Base-by-base conservation (phyloP, 2,797 vertebrate species). In the Poeciliopsis turneri region DNA sequence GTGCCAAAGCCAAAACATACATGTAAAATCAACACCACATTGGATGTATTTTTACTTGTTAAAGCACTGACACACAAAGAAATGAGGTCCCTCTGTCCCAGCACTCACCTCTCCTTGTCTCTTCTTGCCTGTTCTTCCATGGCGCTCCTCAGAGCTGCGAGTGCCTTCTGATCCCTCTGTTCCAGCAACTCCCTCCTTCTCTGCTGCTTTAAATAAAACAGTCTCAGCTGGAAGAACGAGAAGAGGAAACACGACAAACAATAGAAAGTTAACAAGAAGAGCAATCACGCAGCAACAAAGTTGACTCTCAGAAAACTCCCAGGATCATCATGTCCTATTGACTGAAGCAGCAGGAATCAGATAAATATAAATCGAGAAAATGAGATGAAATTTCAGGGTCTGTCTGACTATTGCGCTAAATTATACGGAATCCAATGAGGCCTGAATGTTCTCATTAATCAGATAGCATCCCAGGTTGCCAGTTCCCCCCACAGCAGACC, bases 31-130 rank as follows among this genome's bases (percentile, higher is more conserved):
- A 66, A 4, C 3, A 18, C 2, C 20, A 68, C 12, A 41, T 41
- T 6, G 10, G 11, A 23, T 4, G 64, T 11, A 23, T 68, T 12
- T 23, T 25, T 0, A 12, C 39, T 68, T 36, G 33, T 64, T 11
- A 68, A 41, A 8, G n/a, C 39, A 25, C 23, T 41, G 39, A 28
- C 43, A 39, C 4, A n/a, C 23, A 53, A 41, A 53, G 1, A 39
- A 74, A 74, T 77, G 43, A 51, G 23, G 51, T 80, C 81, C 78
- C 64, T 66, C 39, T 28, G 15, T 70, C 75, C 72, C 72, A 78
- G 36, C 47, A 53, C 88, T 84, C 83, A 98, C 98, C 98, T 96
- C 92, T 98, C 95, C 94, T 92, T 96, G 91, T 98, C 97, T 94
- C 92, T 96, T 90, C 86, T 87, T 1, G 97, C 96, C 93, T 97